Conservation (phyloP, 1,140 invertebrate genomes). For the Drosophila kanapiae region DNA sequence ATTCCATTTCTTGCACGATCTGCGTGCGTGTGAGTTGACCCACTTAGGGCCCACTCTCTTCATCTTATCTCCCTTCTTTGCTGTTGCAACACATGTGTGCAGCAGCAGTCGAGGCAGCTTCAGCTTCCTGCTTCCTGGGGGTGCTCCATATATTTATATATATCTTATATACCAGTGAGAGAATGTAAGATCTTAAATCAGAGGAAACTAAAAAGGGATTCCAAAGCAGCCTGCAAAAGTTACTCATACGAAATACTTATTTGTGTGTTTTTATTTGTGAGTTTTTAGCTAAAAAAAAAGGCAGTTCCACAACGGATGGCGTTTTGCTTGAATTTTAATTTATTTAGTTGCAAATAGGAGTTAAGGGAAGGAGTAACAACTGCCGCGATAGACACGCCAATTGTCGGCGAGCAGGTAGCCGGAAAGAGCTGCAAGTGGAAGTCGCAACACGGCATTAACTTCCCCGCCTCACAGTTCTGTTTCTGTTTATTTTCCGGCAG, state of each 20-base stretch:
- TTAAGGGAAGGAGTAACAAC: constrained; percentile 17
- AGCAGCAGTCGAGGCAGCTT: constrained; percentile 7
- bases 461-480: neutral
- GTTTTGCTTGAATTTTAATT: constrained; percentile 75
- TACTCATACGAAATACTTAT: no score
- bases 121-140: constrained; percentile 23
- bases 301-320: neutral
- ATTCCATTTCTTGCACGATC: neutral
- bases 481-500: neutral
- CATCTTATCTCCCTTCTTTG: neutral
- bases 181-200: no score
- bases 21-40: constrained; percentile 26
- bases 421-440: constrained; percentile 27
- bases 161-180: neutral
- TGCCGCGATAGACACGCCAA: constrained; percentile 25
- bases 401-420: constrained; percentile 5
- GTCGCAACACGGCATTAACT: constrained; percentile 17
- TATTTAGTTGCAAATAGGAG: constrained; percentile 63
- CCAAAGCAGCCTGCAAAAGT: no score
- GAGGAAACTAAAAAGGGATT: neutral
- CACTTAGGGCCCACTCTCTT: constrained; percentile 5
- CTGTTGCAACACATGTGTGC: constrained; percentile 13
- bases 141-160: constrained; percentile 4
- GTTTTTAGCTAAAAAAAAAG: no score
- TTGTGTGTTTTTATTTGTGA: no score